A percentile compares a stretch with the other conserved stretches of the same genome.
These are phyloP conservation scores for Aulostomus chinensis DNA, from an alignment of 2,797 vertebrate species.

Conservation along the genomic window DNA sequence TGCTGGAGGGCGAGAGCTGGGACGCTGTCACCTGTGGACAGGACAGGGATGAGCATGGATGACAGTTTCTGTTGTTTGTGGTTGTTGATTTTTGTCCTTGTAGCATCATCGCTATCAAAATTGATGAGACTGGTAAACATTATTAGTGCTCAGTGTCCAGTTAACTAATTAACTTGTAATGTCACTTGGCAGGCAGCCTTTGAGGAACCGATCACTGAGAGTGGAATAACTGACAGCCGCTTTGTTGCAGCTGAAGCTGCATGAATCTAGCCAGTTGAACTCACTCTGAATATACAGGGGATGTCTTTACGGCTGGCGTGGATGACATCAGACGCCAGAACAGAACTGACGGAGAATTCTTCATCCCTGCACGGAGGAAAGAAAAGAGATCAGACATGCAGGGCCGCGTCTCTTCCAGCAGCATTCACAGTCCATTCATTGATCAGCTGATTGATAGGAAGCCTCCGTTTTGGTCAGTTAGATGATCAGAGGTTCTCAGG, in stretches of 20 bases:
- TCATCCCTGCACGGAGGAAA: conserved; percentile 86
- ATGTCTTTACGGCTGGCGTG: conserved; percentile 97
- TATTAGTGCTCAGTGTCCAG: too few relatives aligned
- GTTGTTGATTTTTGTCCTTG: neutral
- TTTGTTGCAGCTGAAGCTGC: too few relatives aligned
- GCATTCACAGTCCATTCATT: neutral
- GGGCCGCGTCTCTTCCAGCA: neutral
- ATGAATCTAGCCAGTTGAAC: conserved; percentile 44
- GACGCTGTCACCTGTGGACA: conserved; percentile 90
- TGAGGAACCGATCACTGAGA: too few relatives aligned
- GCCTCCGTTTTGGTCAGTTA: too few relatives aligned
- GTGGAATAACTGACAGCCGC: too few relatives aligned
- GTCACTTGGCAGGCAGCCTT: too few relatives aligned
- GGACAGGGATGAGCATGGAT: neutral
- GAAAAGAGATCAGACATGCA: neutral
- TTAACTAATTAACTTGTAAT: too few relatives aligned
- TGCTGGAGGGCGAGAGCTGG: conserved; percentile 90
- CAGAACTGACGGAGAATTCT: conserved; percentile 97
- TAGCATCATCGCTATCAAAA: too few relatives aligned
- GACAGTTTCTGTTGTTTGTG: neutral
- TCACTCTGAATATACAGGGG: conserved; percentile 97
- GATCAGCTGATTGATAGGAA: neutral
- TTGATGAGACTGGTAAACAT: neutral
- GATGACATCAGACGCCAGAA: conserved; percentile 97
- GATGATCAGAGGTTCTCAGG: too few relatives aligned